Percentiles rank a stretch among this genome's conserved stretches.
Conservation (phyloP, 2,888 invertebrate genomes). For the Ennomos fuscantarius region DNA sequence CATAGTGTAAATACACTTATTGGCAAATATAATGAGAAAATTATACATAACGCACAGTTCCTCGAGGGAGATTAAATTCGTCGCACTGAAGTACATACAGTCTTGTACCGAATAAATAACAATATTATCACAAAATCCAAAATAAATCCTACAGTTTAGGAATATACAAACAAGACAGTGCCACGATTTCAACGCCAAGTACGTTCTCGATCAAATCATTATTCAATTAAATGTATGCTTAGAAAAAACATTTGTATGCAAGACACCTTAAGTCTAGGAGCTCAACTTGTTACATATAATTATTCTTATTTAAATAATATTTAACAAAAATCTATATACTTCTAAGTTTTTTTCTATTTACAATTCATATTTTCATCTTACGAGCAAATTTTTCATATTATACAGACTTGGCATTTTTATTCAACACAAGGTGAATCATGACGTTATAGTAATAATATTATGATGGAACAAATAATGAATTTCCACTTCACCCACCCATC, state of each 20-base stretch:
- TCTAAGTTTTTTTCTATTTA: slow-evolving; percentile 13
- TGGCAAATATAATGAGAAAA: slow-evolving; percentile 10
- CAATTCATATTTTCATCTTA: slow-evolving; percentile 7
- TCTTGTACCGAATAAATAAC: slow-evolving; percentile 5
- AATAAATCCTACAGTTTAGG: neutral
- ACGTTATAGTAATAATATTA: neutral
- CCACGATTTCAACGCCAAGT: slow-evolving; percentile 12
- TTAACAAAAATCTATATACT: slow-evolving; percentile 16
- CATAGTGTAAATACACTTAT: slow-evolving; percentile 12
- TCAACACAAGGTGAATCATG: slow-evolving; percentile 18
- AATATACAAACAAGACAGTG: slow-evolving; percentile 19
- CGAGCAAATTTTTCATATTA: slow-evolving; percentile 17
- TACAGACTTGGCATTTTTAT: slow-evolving; percentile 21
- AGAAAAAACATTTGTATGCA: neutral
- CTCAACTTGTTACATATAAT: neutral
- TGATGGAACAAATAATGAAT: too few species aligned
- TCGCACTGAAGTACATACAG: slow-evolving; percentile 12
- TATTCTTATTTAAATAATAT: slow-evolving; percentile 8
- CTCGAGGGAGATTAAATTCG: slow-evolving; percentile 11
- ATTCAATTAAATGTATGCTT: neutral
- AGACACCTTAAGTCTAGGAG: slow-evolving; percentile 1
- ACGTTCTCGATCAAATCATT: neutral
- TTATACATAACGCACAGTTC: neutral
- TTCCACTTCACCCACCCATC: too few species aligned
- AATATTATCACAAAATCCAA: slow-evolving; percentile 10